Base-by-base conservation (phyloP, 1,140 invertebrate species). In the Philopotamus ludificatus region DNA sequence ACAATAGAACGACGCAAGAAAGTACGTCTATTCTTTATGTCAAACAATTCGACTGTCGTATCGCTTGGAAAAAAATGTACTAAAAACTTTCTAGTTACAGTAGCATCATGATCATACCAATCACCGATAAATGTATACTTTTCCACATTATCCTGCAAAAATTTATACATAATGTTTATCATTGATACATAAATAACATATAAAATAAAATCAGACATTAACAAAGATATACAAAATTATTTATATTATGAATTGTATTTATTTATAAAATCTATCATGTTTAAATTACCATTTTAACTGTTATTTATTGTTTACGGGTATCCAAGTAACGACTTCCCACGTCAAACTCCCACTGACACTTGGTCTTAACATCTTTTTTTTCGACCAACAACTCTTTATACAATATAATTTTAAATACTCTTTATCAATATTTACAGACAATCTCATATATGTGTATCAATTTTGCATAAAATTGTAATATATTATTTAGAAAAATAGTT, bases 21-120 rank as follows among this genome's bases (percentile, higher is more conserved):
- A 1, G 82, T 84, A 74, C 87, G 86, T 51, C 84, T 83, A 63
- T 83, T 88, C 72, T 88, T 88, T 45, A 90, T 74, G 74, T 94
- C 92, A 79, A 84, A 92, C 90, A 93, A 76, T 83, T 94, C 91
- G 34, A 93, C 79, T 8, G 88, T 86, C 63, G 86, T 85, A 74
- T 93, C 90, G 25, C 77, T 78, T 15, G 85, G 84, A 80, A 87
- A 92, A 77, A 85, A 94, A 70, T 87, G 87, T 50, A 94, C 77
- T 72, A 87, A 83, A 75, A 90, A 94, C 66, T 85, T 85, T 68
- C 87, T 86, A 16, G 86, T 77, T 2, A 90, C 76, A 50, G 83
- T 85, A 0, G 91, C 86, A 71, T 89, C 83, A 69, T 85, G 83
- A 71, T 94, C 91, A 72, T 87, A 91, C 92, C 92, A 95, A 77